Evolutionary conservation across 2,888 invertebrate genomes (phyloP), one percentile per base, ranked within the genome.

Genomic region (Lottia scabra): DNA sequence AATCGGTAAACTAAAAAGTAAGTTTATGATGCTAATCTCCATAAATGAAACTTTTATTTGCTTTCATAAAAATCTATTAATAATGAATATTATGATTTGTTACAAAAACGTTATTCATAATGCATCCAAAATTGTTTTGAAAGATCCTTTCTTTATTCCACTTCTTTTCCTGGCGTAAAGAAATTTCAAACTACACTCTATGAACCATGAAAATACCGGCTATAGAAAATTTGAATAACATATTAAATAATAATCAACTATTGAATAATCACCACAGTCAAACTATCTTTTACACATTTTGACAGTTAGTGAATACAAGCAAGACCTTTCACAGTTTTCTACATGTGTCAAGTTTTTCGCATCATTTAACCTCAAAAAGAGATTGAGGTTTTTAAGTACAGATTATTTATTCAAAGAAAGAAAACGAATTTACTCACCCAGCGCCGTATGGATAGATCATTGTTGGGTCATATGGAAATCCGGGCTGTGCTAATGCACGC

Each of bases 391-490:
- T 67, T 63, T 71, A 70, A 70, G 74, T 74, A 71, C 74, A 66
- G 15, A 65, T 19, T 56, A 67, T 45, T 68, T 68, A 68, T 68
- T 65, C 68, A 68, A 68, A 69, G 68, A 68, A 48, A 23, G 46
- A 65, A 45, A n/a, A 65, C 23, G 56, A 3, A 45, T 38, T 38
- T 43, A 81, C 85, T 77, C 78, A 87, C 86, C 85, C 84, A 23
- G 84, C 76, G 16, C 84, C 84, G 66, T 87, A 87, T 1, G 85
- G 84, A 68, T 85, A 87, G n/a, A 84, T 79, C 84, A 86, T 84
- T 38, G 82, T 77, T 0, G 85, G 85, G 67, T 86, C 86, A 73
- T 86, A 86, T 0, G 86, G 86, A 68, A 84, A 86, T 30, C 83
- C 83, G 26, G 83, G 83, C 23, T 84, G 84, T 6, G 83, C 77